Conservation (phyloP, 2,888 invertebrate genomes). For the Dorcus hopei region DNA sequence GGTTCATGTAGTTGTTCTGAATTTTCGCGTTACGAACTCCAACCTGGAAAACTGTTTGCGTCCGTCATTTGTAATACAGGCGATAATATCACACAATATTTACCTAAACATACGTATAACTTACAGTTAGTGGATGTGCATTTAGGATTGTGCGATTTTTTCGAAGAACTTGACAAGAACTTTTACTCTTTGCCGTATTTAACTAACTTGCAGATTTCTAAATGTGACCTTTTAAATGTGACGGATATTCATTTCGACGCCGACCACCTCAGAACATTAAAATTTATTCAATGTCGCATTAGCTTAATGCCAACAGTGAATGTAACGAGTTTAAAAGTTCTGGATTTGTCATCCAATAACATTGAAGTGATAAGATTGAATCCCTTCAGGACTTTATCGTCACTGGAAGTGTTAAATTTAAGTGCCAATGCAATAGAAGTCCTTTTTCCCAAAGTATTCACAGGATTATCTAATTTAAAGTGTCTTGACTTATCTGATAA, state of each 20-base stretch:
- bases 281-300: neutral
- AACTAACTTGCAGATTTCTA: conserved; percentile 17
- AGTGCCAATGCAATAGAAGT: conserved; percentile 64
- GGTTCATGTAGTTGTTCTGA: conserved; percentile 38
- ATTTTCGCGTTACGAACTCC: conserved; percentile 27
- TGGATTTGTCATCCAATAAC: conserved; percentile 62
- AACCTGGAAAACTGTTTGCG: conserved; percentile 9
- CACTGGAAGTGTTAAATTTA: conserved; percentile 60
- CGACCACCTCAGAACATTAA: conserved; percentile 1
- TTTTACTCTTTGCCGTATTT: conserved; percentile 26
- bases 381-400: conserved; percentile 55
- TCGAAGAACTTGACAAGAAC: conserved; percentile 27
- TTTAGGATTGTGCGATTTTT: conserved; percentile 29
- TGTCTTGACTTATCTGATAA: conserved; percentile 71
- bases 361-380: conserved; percentile 51
- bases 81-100: conserved; percentile 16
- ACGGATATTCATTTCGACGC: conserved; percentile 1
- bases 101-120: conserved; percentile 17
- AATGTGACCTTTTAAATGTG: conserved; percentile 20
- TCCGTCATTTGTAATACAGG: conserved; percentile 13
- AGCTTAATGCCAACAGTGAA: conserved; percentile 24
- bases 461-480: conserved; percentile 60
- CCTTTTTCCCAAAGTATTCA: conserved; percentile 59
- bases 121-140: conserved; percentile 23
- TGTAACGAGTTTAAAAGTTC: conserved; percentile 50